phyloP scores from a whole-genome alignment of 2,888 invertebrate genomes.

The Allolobophora icterica region DNA sequence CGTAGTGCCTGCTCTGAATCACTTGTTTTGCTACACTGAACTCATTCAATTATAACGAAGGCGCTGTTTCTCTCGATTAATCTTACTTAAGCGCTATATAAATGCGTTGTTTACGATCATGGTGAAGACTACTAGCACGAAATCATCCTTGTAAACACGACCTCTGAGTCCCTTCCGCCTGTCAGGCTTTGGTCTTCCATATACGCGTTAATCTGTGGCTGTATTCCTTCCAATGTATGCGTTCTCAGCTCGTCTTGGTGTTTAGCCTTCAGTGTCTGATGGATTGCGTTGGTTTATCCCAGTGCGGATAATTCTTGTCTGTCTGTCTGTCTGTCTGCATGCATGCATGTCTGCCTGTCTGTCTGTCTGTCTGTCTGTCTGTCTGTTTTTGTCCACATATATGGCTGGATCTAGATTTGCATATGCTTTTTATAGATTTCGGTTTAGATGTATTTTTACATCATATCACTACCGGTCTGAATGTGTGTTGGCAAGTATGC shows the following conservation, averaged over 20 bases:
- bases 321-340: not conserved
- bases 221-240: not conserved
- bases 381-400: not conserved
- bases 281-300: not conserved
- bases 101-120: not conserved
- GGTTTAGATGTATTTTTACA: no score
- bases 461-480: no score
- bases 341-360: not conserved
- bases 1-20: not conserved
- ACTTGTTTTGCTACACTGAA: not conserved
- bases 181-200: not conserved
- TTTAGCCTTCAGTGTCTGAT: not conserved
- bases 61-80: not conserved
- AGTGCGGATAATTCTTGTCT: not conserved
- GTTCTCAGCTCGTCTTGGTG: not conserved
- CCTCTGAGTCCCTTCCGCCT: not conserved
- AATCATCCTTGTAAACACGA: slow-evolving; percentile 4
- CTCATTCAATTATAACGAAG: not conserved
- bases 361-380: no score
- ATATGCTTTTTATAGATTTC: no score
- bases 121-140: not conserved
- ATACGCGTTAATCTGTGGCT: not conserved
- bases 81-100: slow-evolving; percentile 17
- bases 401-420: not conserved
- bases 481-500: no score